Evolutionary conservation across 2,113 vertebrate species (phyloP).

Genomic region (Hemiprocne comata): DNA sequence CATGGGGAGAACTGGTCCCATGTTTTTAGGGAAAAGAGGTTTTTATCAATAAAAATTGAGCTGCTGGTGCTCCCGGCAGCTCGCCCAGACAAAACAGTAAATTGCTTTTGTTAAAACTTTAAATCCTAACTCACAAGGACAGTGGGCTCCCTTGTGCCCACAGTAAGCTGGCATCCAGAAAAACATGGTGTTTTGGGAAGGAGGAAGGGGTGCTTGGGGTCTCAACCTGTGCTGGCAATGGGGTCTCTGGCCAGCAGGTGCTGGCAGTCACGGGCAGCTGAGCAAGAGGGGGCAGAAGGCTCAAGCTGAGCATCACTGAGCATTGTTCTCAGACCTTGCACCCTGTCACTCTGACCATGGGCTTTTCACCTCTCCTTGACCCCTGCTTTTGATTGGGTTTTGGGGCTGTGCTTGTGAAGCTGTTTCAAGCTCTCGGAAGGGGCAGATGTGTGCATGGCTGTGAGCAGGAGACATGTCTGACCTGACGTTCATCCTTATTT

Average conservation of each 20-base stretch:
- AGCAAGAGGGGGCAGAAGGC: neutral
- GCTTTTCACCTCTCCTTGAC: neutral
- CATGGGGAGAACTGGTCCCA: neutral
- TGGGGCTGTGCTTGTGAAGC: neutral
- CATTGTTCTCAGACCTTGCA: neutral
- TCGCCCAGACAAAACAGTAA: neutral
- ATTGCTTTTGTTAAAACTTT: neutral
- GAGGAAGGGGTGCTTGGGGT: neutral
- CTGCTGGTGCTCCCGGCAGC: neutral
- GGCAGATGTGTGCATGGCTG: neutral
- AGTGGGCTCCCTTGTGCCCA: neutral
- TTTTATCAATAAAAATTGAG: constrained; percentile 21
- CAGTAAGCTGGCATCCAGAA: neutral
- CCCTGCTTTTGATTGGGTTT: neutral
- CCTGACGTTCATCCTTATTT: neutral
- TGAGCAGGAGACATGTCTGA: neutral
- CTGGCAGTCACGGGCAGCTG: neutral
- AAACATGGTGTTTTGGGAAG: neutral
- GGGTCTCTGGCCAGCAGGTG: neutral
- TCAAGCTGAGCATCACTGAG: neutral
- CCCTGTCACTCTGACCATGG: accelerated
- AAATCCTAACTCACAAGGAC: neutral
- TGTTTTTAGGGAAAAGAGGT: neutral
- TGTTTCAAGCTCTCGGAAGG: neutral
- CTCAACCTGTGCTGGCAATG: accelerated